These are phyloP conservation scores for Trisateles emortualis DNA, from an alignment of 2,888 invertebrate genomes.

Conservation along the genomic window DNA sequence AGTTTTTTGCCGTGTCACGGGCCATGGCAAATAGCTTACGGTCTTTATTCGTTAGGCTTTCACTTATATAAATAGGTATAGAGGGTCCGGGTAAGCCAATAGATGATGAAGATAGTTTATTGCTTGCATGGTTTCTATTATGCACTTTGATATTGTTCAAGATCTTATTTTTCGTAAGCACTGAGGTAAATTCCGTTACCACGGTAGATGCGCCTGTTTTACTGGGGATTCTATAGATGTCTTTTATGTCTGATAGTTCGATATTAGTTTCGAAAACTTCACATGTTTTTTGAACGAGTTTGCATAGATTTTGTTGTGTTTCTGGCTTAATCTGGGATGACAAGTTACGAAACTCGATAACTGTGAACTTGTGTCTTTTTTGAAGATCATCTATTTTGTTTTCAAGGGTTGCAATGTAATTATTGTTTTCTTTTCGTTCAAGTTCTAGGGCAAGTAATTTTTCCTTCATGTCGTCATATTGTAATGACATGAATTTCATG, in stretches of 20 bases:
- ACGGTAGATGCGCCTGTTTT: neutral
- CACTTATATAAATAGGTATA: neutral
- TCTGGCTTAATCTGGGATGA: neutral
- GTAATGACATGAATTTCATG: constrained; percentile 2
- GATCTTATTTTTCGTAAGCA: neutral
- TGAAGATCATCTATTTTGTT: constrained; percentile 7
- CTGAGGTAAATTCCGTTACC: neutral
- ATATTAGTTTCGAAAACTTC: neutral
- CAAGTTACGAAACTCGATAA: constrained; percentile 7
- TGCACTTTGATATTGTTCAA: neutral
- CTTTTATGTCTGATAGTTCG: neutral
- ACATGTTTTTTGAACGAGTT: neutral
- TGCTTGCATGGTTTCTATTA: neutral
- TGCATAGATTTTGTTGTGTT: neutral
- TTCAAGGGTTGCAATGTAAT: neutral
- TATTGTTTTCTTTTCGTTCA: neutral
- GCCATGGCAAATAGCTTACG: constrained; percentile 2
- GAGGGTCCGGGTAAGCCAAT: neutral
- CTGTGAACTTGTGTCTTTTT: constrained; percentile 11
- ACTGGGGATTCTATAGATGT: neutral
- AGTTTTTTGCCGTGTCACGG: neutral
- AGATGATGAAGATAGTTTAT: neutral
- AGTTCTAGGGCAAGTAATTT: constrained; percentile 1
- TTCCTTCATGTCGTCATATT: constrained; percentile 5
- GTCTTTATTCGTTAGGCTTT: constrained; percentile 2